These are phyloP conservation scores for Lucinisca nassula DNA, from an alignment of 2,888 invertebrate species.

Conservation along the genomic window DNA sequence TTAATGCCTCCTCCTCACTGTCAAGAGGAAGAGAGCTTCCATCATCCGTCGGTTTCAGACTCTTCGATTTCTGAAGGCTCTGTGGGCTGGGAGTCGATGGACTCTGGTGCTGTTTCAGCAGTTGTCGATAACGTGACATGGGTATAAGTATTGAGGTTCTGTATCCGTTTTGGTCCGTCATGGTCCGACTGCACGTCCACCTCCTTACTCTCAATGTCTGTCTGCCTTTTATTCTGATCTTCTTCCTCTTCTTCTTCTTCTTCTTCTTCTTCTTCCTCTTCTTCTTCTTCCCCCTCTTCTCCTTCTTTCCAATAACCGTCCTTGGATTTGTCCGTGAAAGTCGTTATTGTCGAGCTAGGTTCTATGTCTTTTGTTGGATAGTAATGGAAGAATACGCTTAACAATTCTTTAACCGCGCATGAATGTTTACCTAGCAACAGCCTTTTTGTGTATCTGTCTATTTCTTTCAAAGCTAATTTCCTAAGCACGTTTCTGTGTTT, in stretches of 20 bases:
- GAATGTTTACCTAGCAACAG: conserved; percentile 4
- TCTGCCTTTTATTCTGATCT: background rate
- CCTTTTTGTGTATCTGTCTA: conserved; percentile 9
- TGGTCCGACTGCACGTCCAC: too few relatives aligned
- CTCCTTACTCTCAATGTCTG: too few relatives aligned
- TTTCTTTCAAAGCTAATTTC: background rate
- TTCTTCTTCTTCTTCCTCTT: background rate
- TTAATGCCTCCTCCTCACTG: too few relatives aligned
- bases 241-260: background rate
- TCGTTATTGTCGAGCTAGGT: background rate
- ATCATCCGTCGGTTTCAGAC: too few relatives aligned
- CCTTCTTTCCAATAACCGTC: too few relatives aligned
- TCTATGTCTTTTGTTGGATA: background rate
- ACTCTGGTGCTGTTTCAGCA: too few relatives aligned
- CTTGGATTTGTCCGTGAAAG: background rate
- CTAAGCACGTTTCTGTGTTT: conserved; percentile 14
- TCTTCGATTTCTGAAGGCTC: too few relatives aligned
- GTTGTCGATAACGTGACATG: too few relatives aligned
- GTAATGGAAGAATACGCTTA: background rate
- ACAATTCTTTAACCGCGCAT: background rate
- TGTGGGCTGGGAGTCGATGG: too few relatives aligned
- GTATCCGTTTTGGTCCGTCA: background rate
- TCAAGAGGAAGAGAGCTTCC: too few relatives aligned
- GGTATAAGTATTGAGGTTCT: too few relatives aligned
- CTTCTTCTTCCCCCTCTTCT: background rate